These are phyloP conservation scores for Etheostoma nigrum DNA, from an alignment of 2,797 vertebrate genomes.

Conservation along the genomic window DNA sequence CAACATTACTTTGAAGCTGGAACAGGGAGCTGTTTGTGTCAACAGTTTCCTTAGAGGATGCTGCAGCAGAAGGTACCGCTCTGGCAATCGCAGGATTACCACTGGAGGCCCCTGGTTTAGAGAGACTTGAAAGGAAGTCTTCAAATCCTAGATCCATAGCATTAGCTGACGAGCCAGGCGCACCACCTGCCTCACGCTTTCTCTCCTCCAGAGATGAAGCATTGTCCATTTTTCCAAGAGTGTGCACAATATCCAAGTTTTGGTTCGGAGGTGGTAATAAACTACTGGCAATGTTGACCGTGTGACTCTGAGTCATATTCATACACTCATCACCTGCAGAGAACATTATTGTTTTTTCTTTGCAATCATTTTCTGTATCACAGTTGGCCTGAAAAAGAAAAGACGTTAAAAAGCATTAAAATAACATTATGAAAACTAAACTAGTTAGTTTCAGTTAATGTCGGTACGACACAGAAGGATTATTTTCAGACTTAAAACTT, in stretches of 20 bases:
- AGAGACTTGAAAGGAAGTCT: constrained; percentile 34
- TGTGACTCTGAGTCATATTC: constrained; percentile 91
- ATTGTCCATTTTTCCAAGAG: neutral
- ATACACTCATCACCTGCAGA: constrained; percentile 86
- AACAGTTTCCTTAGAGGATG: constrained; percentile 27
- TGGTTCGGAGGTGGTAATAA: constrained; percentile 16
- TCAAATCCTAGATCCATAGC: constrained; percentile 55
- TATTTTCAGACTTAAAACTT: neutral
- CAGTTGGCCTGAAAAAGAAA: constrained; percentile 62
- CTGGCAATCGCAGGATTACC: constrained; percentile 6
- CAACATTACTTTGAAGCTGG: constrained; percentile 36
- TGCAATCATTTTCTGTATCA: constrained; percentile 46
- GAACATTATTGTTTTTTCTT: constrained; percentile 86
- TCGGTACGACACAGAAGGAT: neutral
- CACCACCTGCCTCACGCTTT: constrained; percentile 4
- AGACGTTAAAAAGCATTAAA: neutral
- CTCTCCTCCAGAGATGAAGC: constrained; percentile 49
- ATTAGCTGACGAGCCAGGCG: constrained; percentile 2
- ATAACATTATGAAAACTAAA: neutral
- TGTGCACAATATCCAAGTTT: neutral
- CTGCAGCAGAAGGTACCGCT: neutral
- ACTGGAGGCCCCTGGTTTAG: constrained; percentile 34
- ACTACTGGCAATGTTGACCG: constrained; percentile 81
- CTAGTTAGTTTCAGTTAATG: neutral
- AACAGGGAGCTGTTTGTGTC: neutral